Conservation (phyloP, 2,888 invertebrate genomes). For the Dasysyrphus tricinctus region DNA sequence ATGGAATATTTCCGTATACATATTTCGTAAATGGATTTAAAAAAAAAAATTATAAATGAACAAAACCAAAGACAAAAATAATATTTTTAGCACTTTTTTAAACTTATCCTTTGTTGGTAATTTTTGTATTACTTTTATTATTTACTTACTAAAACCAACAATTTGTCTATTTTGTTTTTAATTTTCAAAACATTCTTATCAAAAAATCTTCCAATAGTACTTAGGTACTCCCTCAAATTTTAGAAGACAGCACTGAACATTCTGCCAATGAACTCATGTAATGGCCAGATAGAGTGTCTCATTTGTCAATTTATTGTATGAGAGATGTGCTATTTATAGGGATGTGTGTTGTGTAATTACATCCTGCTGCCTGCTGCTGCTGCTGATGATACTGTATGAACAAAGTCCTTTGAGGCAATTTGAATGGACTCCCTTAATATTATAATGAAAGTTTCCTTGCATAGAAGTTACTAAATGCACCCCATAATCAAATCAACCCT, state of each 20-base stretch:
- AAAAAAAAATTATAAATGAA: no score
- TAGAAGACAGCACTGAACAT: conserved; percentile 4
- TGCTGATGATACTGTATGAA: not conserved
- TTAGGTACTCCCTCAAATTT: not conserved
- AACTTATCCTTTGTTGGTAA: no score
- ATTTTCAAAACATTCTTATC: no score
- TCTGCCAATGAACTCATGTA: conserved; percentile 11
- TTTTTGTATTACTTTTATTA: no score
- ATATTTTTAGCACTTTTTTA: no score
- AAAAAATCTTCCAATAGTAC: not conserved
- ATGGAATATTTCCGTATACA: no score
- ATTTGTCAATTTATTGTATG: conserved; percentile 57
- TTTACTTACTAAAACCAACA: no score
- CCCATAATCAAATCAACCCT: conserved; percentile 21
- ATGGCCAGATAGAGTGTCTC: conserved; percentile 54
- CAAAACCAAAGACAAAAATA: no score
- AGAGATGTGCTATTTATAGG: conserved; percentile 38
- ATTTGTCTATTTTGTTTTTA: no score
- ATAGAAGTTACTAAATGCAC: conserved; percentile 64
- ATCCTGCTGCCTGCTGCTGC: conserved; percentile 31
- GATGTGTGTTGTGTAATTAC: conserved; percentile 66
- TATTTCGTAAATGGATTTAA: no score
- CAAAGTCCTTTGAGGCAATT: conserved; percentile 42
- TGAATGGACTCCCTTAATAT: conserved; percentile 48
- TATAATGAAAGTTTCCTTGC: conserved; percentile 54